These are phyloP conservation scores for Nesogale talazaci DNA, from an alignment of 2,113 vertebrate genomes.

Conservation along the genomic window DNA sequence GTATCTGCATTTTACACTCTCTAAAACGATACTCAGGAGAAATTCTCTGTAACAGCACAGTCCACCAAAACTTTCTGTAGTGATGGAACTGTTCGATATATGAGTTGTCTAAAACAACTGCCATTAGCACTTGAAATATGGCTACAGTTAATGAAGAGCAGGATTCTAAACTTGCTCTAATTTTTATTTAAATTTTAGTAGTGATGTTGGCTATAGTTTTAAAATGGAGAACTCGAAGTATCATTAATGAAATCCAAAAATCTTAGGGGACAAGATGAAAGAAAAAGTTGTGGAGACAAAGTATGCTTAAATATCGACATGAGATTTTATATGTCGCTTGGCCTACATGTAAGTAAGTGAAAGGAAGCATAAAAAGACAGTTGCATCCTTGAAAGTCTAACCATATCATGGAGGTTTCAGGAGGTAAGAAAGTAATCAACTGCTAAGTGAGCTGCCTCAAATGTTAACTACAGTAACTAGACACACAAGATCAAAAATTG, in stretches of 20 bases:
- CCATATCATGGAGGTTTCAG: conserved; percentile 69
- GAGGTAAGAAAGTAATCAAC: conserved; percentile 69
- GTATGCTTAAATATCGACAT: conserved; percentile 52
- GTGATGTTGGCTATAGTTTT: neutral
- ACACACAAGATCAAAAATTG: conserved; percentile 64
- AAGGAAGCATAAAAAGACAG: conserved; percentile 77
- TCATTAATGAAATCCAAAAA: conserved; percentile 40
- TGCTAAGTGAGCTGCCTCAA: conserved; percentile 72
- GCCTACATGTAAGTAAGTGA: conserved; percentile 68
- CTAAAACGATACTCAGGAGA: neutral
- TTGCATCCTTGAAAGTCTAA: conserved; percentile 72
- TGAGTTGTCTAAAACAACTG: neutral
- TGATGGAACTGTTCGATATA: neutral
- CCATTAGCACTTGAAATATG: neutral
- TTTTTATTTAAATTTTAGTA: conserved; percentile 47
- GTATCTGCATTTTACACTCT: neutral
- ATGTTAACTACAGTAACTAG: conserved; percentile 72
- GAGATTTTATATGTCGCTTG: conserved; percentile 53
- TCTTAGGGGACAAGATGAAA: neutral
- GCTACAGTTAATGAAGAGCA: conserved; percentile 6
- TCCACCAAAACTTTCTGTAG: neutral
- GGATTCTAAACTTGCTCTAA: conserved; percentile 4
- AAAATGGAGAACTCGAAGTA: no score
- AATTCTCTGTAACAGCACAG: neutral
- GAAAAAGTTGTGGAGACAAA: conserved; percentile 2